Conservation (phyloP, 2,888 invertebrate species). For the Rapana venosa region DNA sequence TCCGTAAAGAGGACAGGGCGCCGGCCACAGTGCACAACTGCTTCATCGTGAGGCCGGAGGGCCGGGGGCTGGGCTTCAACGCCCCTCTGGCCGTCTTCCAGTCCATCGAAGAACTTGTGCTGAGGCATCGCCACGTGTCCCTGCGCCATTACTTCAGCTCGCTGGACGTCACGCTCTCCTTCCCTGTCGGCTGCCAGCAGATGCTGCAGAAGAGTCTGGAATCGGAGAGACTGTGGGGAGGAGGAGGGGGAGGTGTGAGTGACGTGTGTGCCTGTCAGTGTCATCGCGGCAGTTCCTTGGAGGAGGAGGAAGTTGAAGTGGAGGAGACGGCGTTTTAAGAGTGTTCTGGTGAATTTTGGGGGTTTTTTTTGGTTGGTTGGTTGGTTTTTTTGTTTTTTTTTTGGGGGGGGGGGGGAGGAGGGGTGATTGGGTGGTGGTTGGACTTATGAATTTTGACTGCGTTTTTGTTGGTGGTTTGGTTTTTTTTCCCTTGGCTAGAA, state of each 20-base stretch:
- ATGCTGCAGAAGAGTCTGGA: not conserved
- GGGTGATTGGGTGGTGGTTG: too few species aligned
- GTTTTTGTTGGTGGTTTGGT: too few species aligned
- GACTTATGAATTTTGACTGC: too few species aligned
- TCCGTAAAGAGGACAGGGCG: slow-evolving; percentile 26
- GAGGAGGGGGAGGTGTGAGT: not conserved
- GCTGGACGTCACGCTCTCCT: slow-evolving; percentile 46
- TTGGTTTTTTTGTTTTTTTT: too few species aligned
- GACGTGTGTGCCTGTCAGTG: too few species aligned
- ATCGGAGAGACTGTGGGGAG: not conserved
- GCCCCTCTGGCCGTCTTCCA: slow-evolving; percentile 48
- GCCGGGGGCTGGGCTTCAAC: slow-evolving; percentile 49
- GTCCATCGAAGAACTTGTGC: slow-evolving; percentile 48
- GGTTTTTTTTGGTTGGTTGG: too few species aligned
- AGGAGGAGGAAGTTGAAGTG: too few species aligned
- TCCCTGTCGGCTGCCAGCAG: slow-evolving; percentile 42
- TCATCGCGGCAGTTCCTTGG: too few species aligned
- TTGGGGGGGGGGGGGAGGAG: too few species aligned
- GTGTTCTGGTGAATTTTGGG: too few species aligned
- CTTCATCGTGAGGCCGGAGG: slow-evolving; percentile 40
- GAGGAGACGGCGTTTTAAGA: too few species aligned
- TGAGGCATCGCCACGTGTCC: slow-evolving; percentile 44
- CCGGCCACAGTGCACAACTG: slow-evolving; percentile 46
- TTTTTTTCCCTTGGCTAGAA: too few species aligned
- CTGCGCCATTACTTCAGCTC: slow-evolving; percentile 46